Base-by-base conservation (phyloP, 92 coral and sea anemone genomes). In the Diadumene lineata region DNA sequence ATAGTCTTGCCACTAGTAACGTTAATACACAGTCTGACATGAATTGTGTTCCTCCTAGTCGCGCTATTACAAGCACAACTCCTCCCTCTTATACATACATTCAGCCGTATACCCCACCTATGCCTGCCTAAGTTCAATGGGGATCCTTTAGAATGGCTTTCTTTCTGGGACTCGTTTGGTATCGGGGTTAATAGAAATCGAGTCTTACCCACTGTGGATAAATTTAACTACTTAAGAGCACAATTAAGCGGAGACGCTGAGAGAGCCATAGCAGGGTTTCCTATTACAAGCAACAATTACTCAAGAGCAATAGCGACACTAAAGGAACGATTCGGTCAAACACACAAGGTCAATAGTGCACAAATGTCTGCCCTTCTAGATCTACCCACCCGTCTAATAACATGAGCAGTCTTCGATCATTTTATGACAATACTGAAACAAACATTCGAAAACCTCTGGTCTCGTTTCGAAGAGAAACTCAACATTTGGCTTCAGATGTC, bases 321-420 rank as follows among this genome's bases (percentile, higher is more conserved):
- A 27, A 50, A 43, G 16, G 48, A 78, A 13, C 31, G 79, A 56
- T 83, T 83, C 8, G 79, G 85, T 3, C 69, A 84, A 25, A 79
- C 77, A 50, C 85, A 78, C 73, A 73, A 81, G 13, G 73, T 78
- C 48, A 87, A 77, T 0, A 69, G 69, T 25, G 72, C 78, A 30
- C 92, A 83, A 69, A 82, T 83, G 92, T 85, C 82, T 30, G 62
- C 66, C 17, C 56, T 77, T 50, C 65, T 86, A 34, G 77, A 86
- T 23, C 79, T 81, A 16, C 7, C 81, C 70, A 16, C 6, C 61
- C n/a, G n/a, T n/a, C n/a, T n/a, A n/a, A n/a, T n/a, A n/a, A n/a
- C n/a, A n/a, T n/a, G 43, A 53, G 50, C 17, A 31, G 33, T 28
- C 43, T 13, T 18, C 69, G 17, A 64, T 21, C 21, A 19, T 19